A percentile compares a stretch with the other conserved stretches of the same genome.
Conservation (phyloP, 2,797 vertebrate genomes). For the Syndactyla subalaris region DNA sequence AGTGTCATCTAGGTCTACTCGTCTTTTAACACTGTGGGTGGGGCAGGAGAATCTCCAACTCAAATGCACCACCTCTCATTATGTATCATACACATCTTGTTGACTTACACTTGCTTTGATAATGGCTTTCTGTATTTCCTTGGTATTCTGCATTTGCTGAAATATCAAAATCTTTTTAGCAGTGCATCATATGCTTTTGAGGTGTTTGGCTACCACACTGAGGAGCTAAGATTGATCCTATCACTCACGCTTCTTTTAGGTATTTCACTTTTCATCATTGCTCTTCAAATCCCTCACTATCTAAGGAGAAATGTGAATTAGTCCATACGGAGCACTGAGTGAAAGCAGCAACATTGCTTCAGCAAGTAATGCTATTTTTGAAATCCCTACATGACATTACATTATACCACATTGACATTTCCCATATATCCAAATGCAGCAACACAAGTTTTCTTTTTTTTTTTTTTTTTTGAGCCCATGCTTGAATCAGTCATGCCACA, state of each 20-base stretch:
- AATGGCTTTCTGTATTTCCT: not conserved
- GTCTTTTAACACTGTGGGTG: not conserved
- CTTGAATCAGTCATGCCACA: not conserved
- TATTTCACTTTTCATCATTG: not conserved
- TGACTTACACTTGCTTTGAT: not conserved
- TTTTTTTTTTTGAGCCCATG: not conserved
- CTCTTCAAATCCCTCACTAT: not conserved
- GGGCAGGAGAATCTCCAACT: not conserved
- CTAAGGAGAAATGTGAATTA: not conserved
- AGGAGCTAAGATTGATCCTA: not conserved
- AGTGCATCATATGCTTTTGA: not conserved
- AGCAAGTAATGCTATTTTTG: constrained; percentile 1
- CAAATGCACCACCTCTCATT: not conserved
- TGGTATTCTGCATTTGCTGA: not conserved
- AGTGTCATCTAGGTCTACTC: not conserved
- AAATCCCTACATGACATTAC: not conserved
- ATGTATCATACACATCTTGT: not conserved
- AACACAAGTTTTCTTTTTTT: not conserved
- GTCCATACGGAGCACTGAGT: not conserved
- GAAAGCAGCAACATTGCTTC: not conserved
- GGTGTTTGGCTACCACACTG: not conserved
- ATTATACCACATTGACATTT: not conserved
- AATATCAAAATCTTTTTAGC: not conserved
- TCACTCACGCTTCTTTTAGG: not conserved
- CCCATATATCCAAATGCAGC: not conserved